These are phyloP conservation scores for Todiramphus saurophagus DNA, from an alignment of 2,113 vertebrate species.

Conservation along the genomic window DNA sequence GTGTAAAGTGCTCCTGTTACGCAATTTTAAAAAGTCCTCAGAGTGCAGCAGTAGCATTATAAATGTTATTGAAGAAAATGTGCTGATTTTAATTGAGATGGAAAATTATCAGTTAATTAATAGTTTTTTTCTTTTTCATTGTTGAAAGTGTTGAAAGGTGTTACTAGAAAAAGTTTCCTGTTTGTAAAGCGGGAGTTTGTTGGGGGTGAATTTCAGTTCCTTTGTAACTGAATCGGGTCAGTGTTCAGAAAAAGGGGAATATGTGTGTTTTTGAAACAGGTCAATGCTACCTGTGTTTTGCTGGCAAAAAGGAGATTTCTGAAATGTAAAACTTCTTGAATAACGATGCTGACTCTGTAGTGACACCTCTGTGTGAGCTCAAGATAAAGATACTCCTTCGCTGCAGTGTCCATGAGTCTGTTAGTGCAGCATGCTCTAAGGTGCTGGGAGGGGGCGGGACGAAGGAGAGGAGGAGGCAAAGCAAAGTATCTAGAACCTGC, in stretches of 20 bases:
- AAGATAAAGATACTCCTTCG: background rate
- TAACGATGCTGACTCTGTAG: background rate
- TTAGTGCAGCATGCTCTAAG: background rate
- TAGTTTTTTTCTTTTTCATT: background rate
- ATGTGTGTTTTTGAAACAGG: background rate
- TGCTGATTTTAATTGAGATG: background rate
- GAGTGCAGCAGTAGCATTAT: background rate
- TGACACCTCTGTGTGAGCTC: background rate
- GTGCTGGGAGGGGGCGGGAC: rapidly evolving
- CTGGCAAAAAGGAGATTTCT: background rate
- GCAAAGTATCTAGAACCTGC: background rate
- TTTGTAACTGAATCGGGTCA: background rate
- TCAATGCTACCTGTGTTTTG: background rate
- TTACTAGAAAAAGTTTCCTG: background rate
- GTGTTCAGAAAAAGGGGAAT: background rate
- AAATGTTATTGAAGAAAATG: background rate
- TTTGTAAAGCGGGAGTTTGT: background rate
- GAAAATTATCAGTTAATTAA: background rate
- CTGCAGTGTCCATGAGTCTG: background rate
- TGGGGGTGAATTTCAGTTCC: background rate
- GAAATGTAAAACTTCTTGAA: background rate
- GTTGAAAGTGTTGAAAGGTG: background rate
- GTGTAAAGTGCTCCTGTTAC: background rate
- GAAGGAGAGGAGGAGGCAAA: background rate
- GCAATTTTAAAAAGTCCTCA: background rate